Conservation (phyloP, 1,140 invertebrate species). For the Polyergus mexicanus region DNA sequence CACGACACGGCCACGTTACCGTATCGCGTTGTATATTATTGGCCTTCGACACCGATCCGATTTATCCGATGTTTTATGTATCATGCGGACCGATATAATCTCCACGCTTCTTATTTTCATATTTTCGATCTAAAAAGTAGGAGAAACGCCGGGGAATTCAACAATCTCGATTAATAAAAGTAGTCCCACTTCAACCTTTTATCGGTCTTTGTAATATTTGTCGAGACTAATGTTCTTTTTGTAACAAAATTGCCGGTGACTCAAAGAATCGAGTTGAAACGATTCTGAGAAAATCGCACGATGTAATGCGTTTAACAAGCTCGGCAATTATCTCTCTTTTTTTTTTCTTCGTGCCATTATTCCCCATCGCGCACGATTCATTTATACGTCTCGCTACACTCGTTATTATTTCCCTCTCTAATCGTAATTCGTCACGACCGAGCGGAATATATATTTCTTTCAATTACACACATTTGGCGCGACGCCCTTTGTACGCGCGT, state of each 20-base stretch:
- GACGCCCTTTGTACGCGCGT: conserved; percentile 14
- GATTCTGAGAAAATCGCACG: conserved; percentile 15
- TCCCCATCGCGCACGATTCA: background rate
- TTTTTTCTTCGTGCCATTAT: background rate
- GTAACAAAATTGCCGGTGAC: background rate
- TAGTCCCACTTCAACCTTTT: background rate
- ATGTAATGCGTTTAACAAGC: conserved; percentile 13
- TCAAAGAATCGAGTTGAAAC: background rate
- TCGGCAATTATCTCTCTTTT: background rate
- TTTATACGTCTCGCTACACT: background rate
- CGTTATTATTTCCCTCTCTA: conserved; percentile 14
- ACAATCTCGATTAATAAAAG: background rate
- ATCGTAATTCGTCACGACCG: conserved; percentile 34
- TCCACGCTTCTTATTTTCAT: background rate
- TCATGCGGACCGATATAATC: conserved; percentile 1
- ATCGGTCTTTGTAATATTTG: background rate
- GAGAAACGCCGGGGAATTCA: background rate
- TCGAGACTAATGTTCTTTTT: background rate
- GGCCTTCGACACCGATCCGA: conserved; percentile 55
- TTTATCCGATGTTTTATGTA: conserved; percentile 47
- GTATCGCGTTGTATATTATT: conserved; percentile 56
- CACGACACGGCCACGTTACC: conserved; percentile 34
- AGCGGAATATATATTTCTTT: conserved; percentile 38
- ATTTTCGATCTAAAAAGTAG: background rate
- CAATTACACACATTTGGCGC: conserved; percentile 44